A percentile compares a stretch with the other conserved stretches of the same genome.
These are phyloP conservation scores for Stenichneumon culpator DNA, from an alignment of 2,888 invertebrate species.

Conservation along the genomic window DNA sequence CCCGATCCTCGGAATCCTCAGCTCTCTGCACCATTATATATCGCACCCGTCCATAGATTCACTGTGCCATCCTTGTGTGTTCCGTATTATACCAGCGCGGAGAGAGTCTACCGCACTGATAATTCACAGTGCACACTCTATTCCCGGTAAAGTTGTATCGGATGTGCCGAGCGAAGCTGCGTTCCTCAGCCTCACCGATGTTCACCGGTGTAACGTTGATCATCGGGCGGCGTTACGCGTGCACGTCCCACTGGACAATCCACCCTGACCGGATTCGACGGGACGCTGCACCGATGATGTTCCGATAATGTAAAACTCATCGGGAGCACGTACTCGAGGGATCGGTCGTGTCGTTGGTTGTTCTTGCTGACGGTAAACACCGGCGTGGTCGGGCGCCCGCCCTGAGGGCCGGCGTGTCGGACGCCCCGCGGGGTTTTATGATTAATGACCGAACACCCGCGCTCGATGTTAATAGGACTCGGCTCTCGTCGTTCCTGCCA, in stretches of 20 bases:
- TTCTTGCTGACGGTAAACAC: constrained; percentile 19
- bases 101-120: neutral
- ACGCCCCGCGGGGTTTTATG: constrained; percentile 23
- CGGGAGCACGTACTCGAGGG: neutral
- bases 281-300: constrained; percentile 63
- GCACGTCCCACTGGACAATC: constrained; percentile 76
- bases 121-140: constrained; percentile 21
- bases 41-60: neutral
- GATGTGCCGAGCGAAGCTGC: neutral
- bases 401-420: constrained; percentile 9
- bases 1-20: neutral
- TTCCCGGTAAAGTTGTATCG: constrained; percentile 22
- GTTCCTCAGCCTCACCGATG: constrained; percentile 42
- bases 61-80: constrained; percentile 1
- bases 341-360: constrained; percentile 15
- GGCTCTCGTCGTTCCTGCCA: neutral
- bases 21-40: neutral
- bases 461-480: constrained; percentile 47
- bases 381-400: neutral
- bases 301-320: constrained; percentile 65
- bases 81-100: neutral
- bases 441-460: constrained; percentile 49
- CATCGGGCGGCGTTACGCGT: constrained; percentile 68
- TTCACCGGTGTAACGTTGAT: constrained; percentile 73
- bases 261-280: constrained; percentile 42